A percentile compares a stretch with the other conserved stretches of the same genome.
Evolutionary conservation across 23 tunicate species (phyloP).

Genomic region (Halocynthia roretzi): DNA sequence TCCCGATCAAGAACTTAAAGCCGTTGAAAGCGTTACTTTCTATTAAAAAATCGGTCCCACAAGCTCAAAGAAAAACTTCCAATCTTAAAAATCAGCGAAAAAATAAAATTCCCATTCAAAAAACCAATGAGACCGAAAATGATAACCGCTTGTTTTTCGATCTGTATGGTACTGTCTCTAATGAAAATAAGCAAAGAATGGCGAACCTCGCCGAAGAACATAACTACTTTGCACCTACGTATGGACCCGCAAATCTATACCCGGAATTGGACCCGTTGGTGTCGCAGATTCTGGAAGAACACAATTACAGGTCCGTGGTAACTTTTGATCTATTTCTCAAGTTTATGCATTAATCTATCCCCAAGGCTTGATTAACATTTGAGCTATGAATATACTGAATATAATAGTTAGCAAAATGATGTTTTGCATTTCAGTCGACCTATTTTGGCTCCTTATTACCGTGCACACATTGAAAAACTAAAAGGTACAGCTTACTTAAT

Average conservation of each 20-base stretch:
- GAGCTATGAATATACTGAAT: no score
- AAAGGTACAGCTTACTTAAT: no score
- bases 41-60: conserved; percentile 42
- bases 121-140: no score
- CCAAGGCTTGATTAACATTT: no score
- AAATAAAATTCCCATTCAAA: no score
- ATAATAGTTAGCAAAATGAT: not conserved
- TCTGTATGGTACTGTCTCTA: no score
- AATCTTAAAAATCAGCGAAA: no score
- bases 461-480: no score
- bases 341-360: no score
- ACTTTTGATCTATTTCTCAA: not conserved
- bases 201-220: conserved; percentile 73
- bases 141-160: no score
- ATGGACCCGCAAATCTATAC: not conserved
- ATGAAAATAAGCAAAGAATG: conserved; percentile 4
- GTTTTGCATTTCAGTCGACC: conserved; percentile 3
- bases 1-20: conserved; percentile 58
- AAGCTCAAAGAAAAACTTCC: no score
- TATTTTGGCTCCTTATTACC: not conserved
- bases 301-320: conserved; percentile 37
- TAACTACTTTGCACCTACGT: conserved; percentile 58
- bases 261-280: conserved; percentile 29
- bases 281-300: conserved; percentile 40
- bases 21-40: conserved; percentile 76